A percentile compares a stretch with the other conserved stretches of the same genome.
Evolutionary conservation across 2,113 vertebrate genomes (phyloP).

Genomic region (Gadus macrocephalus): DNA sequence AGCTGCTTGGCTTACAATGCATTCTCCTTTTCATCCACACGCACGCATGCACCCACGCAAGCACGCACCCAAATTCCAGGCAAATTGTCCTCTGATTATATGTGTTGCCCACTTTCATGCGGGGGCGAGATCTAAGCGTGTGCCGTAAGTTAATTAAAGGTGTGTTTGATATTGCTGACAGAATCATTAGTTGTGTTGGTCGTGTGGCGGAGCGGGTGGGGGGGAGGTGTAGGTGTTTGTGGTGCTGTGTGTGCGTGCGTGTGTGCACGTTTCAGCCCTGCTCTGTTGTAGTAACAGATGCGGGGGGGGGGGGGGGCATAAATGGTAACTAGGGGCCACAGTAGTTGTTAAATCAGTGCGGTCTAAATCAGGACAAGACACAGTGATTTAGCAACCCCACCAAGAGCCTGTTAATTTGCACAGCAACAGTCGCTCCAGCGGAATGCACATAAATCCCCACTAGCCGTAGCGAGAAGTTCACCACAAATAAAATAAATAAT

Average conservation of each 20-base stretch:
- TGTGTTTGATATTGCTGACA: constrained; percentile 56
- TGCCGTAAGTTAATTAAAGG: constrained; percentile 62
- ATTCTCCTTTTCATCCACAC: constrained; percentile 12
- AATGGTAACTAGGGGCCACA: neutral
- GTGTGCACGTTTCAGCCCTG: neutral
- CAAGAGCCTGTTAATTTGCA: too few species aligned
- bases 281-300: constrained; percentile 10
- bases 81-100: constrained; percentile 42
- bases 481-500: too few species aligned
- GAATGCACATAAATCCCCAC: too few species aligned
- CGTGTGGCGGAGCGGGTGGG: too few species aligned
- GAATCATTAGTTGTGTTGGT: constrained; percentile 16
- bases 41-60: too few species aligned
- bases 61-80: constrained; percentile 13
- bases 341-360: constrained; percentile 58
- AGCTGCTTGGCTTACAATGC: constrained; percentile 50
- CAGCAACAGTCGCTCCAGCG: too few species aligned
- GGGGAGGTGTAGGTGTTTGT: constrained; percentile 8
- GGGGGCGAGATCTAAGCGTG: constrained; percentile 32
- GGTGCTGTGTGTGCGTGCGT: too few species aligned
- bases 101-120: constrained; percentile 29
- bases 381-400: neutral
- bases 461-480: too few species aligned
- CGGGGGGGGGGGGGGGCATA: too few species aligned
- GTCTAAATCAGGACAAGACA: constrained; percentile 53